phyloP scores from a whole-genome alignment of 2,888 invertebrate species.

The Sinhomidia bicolor region DNA sequence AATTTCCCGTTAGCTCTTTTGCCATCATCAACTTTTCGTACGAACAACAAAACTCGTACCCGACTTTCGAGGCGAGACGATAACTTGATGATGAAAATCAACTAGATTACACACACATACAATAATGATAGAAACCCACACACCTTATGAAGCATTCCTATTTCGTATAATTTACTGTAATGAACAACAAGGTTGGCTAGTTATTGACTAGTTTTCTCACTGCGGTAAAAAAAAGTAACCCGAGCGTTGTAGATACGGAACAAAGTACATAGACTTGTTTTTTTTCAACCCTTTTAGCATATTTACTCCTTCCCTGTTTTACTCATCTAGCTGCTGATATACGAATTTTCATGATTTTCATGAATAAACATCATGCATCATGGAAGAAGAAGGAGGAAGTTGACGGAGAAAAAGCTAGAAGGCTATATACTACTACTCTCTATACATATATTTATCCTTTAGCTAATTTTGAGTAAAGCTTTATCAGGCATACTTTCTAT shows the following conservation, averaged over 20 bases:
- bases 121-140: not conserved
- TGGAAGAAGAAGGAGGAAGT: conserved; percentile 24
- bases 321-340: not conserved
- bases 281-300: not conserved
- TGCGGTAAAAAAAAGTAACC: not conserved
- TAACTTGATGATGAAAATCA: conserved; percentile 32
- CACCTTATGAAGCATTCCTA: too few relatives aligned
- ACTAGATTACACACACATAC: conserved; percentile 21
- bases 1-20: conserved; percentile 33
- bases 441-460: too few relatives aligned
- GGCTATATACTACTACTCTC: too few relatives aligned
- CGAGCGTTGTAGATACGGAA: not conserved
- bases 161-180: not conserved
- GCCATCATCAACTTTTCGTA: conserved; percentile 18
- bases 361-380: conserved; percentile 57
- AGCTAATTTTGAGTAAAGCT: conserved; percentile 27
- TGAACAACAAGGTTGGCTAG: not conserved
- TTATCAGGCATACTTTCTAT: not conserved
- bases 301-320: conserved; percentile 21
- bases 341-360: conserved; percentile 36
- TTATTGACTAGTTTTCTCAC: conserved; percentile 10
- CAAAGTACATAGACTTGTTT: not conserved
- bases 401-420: conserved; percentile 20
- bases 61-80: not conserved
- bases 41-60: not conserved